Conservation (phyloP, 1,140 invertebrate species). For the Scylla paramamosain region DNA sequence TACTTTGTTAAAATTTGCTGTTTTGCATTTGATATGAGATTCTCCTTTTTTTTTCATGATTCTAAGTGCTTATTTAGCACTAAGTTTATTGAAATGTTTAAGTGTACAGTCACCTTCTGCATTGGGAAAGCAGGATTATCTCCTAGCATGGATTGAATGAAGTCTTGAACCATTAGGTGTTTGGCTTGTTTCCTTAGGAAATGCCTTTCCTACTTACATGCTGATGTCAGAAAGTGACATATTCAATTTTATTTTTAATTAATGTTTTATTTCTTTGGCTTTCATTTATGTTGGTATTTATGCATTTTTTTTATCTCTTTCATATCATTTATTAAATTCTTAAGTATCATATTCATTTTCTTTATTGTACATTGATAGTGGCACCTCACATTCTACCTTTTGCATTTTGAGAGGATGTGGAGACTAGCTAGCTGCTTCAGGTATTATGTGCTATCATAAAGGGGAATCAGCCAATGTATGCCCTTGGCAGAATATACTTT, state of each 20-base stretch:
- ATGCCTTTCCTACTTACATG: neutral
- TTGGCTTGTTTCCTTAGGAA: neutral
- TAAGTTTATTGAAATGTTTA: neutral
- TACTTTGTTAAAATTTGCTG: neutral
- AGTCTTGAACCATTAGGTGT: neutral
- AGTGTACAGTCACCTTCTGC: neutral
- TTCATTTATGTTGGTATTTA: neutral
- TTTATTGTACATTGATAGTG: constrained; percentile 27
- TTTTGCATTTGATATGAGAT: neutral
- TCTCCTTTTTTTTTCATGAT: neutral
- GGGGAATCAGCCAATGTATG: constrained; percentile 81
- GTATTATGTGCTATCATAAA: constrained; percentile 73
- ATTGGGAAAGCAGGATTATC: neutral
- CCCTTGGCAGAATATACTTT: constrained; percentile 80
- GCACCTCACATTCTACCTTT: constrained; percentile 59
- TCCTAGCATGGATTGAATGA: neutral
- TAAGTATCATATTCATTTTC: neutral
- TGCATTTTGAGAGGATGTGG: constrained; percentile 66
- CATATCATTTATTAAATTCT: neutral
- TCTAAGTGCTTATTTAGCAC: neutral
- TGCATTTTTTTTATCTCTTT: neutral
- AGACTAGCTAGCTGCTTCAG: constrained; percentile 72
- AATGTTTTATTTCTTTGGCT: neutral
- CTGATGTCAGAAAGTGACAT: neutral
- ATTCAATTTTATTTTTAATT: neutral